Conservation (phyloP, 2,888 invertebrate genomes). For the Lithodes maja region DNA sequence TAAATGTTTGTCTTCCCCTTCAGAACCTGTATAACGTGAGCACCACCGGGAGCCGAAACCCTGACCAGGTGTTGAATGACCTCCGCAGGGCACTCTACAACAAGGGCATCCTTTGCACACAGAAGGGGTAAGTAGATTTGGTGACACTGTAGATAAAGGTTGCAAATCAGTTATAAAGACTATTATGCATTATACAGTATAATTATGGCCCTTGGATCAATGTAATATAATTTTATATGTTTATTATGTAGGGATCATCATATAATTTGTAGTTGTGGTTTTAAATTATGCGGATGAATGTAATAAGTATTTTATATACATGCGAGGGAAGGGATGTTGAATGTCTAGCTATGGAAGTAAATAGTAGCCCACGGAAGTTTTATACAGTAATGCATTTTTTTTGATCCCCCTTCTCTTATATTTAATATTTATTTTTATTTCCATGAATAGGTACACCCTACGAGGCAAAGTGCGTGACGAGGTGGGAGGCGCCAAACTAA, state of each 20-base stretch:
- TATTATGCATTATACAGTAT: background rate
- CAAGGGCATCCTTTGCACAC: slow-evolving; percentile 80
- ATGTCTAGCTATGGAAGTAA: too few species aligned
- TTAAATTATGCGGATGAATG: too few species aligned
- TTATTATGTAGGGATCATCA: too few species aligned
- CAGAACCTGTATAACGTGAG: slow-evolving; percentile 84
- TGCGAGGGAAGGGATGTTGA: too few species aligned
- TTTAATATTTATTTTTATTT: too few species aligned
- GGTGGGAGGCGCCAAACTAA: slow-evolving; percentile 76
- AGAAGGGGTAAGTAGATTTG: slow-evolving; percentile 79
- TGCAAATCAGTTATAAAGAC: background rate
- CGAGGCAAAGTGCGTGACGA: slow-evolving; percentile 80
- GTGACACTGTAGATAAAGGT: background rate
- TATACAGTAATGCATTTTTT: too few species aligned
- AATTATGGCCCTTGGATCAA: too few species aligned
- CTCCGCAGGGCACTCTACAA: slow-evolving; percentile 79
- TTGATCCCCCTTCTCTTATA: too few species aligned
- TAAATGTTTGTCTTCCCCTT: slow-evolving; percentile 54
- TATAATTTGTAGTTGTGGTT: too few species aligned
- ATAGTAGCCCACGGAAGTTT: too few species aligned
- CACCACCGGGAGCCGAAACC: slow-evolving; percentile 81
- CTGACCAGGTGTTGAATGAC: slow-evolving; percentile 80
- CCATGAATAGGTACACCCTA: slow-evolving; percentile 78
- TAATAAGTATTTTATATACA: too few species aligned
- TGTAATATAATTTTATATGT: too few species aligned